Conservation (phyloP, 2,888 invertebrate species). For the Allolobophora icterica region DNA sequence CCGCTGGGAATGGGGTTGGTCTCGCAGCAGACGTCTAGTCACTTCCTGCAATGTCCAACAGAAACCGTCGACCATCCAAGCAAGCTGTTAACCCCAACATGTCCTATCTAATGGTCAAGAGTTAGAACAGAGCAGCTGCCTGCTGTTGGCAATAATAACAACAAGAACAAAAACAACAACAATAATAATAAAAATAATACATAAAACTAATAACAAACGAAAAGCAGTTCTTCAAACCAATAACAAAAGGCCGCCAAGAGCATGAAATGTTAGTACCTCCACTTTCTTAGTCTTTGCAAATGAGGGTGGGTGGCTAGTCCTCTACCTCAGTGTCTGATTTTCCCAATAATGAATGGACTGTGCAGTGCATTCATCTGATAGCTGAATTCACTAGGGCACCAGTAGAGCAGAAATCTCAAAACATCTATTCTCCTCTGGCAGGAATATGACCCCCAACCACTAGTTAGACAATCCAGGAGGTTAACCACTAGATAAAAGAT, state of each 20-base stretch:
- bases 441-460: neutral
- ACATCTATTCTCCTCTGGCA: neutral
- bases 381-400: neutral
- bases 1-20: neutral
- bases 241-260: neutral
- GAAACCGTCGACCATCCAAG: neutral
- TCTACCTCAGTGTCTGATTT: neutral
- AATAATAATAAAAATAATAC: neutral
- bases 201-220: neutral
- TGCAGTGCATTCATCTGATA: neutral
- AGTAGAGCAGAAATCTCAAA: neutral
- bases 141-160: neutral
- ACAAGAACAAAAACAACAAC: neutral
- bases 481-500: neutral
- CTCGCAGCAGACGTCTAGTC: neutral
- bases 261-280: neutral
- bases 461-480: neutral
- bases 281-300: neutral
- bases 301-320: neutral
- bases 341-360: neutral
- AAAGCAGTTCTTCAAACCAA: neutral
- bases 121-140: neutral
- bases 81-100: neutral
- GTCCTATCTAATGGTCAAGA: neutral
- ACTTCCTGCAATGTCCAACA: conserved; percentile 18